phyloP scores from a whole-genome alignment of 2,888 invertebrate genomes.

The Chouioia cunea region DNA sequence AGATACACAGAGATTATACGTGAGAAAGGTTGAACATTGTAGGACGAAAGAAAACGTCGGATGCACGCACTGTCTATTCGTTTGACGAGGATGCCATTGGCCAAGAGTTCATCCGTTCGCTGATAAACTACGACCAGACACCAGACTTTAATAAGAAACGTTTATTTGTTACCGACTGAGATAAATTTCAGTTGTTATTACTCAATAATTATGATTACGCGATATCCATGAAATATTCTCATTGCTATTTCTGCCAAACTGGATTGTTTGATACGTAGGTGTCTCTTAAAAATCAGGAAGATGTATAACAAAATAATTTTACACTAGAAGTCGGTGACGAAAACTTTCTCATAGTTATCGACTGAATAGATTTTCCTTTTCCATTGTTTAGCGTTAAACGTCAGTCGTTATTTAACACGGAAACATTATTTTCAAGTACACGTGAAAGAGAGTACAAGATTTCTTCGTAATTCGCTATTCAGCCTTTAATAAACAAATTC shows the following conservation, averaged over 20 bases:
- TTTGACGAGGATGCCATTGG: background rate
- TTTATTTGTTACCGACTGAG: conserved; percentile 18
- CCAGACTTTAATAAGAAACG: conserved; percentile 23
- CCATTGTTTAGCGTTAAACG: background rate
- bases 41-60: conserved; percentile 1
- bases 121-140: conserved; percentile 15
- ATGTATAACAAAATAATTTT: too few species aligned
- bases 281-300: too few species aligned
- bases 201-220: background rate
- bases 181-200: conserved; percentile 2
- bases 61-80: conserved; percentile 28
- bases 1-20: conserved; percentile 4
- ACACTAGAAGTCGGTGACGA: background rate
- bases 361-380: conserved; percentile 6
- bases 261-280: too few species aligned
- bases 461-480: too few species aligned
- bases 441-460: too few species aligned
- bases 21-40: background rate
- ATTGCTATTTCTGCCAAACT: too few species aligned
- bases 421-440: background rate
- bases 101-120: background rate
- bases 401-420: background rate
- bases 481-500: conserved; percentile 14
- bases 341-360: conserved; percentile 1
- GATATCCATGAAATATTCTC: too few species aligned